Conservation (phyloP, 2,113 vertebrate species). For the Smithornis capensis region DNA sequence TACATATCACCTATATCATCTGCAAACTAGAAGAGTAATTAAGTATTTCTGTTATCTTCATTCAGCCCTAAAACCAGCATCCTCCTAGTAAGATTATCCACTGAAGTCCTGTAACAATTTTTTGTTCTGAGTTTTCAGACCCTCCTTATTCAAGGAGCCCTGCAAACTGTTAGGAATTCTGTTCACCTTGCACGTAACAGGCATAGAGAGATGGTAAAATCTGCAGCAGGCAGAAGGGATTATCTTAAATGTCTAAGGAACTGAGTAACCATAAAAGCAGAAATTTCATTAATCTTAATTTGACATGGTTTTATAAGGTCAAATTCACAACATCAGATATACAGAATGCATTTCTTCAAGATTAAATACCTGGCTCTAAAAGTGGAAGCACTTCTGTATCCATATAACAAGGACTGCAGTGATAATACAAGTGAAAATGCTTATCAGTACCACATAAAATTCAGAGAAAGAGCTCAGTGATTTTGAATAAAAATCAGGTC, state of each 20-base stretch:
- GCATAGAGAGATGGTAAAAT: not conserved
- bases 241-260: not conserved
- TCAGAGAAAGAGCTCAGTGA: not conserved
- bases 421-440: not conserved
- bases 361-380: not conserved
- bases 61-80: not conserved
- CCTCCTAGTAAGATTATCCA: not conserved
- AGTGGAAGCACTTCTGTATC: not conserved
- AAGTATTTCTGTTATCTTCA: not conserved
- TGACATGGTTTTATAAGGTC: not conserved
- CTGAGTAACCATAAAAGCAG: not conserved
- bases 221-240: not conserved
- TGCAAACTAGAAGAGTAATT: not conserved
- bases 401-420: not conserved
- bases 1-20: not conserved
- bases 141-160: not conserved
- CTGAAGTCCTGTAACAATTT: not conserved
- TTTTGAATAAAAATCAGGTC: not conserved
- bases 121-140: not conserved
- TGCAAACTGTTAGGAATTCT: not conserved
- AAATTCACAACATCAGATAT: not conserved
- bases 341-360: not conserved
- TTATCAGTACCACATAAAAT: not conserved
- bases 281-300: conserved; percentile 25
- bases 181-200: not conserved